A percentile compares a stretch with the other conserved stretches of the same genome.
These are phyloP conservation scores for Mythimna lalbum DNA, from an alignment of 2,888 invertebrate genomes.

Conservation along the genomic window DNA sequence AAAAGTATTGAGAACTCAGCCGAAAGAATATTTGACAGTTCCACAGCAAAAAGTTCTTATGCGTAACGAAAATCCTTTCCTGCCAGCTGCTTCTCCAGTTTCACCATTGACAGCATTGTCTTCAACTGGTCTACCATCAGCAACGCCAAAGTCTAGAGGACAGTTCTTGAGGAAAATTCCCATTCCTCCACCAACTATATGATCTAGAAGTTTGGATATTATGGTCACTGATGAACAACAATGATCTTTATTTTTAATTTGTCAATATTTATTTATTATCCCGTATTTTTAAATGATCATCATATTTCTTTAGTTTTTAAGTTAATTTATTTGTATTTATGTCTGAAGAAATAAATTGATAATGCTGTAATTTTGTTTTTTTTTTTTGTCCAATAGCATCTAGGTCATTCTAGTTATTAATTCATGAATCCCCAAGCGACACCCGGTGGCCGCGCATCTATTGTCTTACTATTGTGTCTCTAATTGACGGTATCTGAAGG, in stretches of 20 bases:
- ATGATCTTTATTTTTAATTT: not conserved
- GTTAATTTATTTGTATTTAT: slow-evolving; percentile 40
- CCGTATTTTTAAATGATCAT: not conserved
- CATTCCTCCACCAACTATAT: slow-evolving; percentile 80
- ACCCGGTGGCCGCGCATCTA: too few species aligned
- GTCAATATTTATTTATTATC: not conserved
- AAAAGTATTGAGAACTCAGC: slow-evolving; percentile 21
- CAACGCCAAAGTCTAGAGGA: slow-evolving; percentile 66
- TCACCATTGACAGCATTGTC: slow-evolving; percentile 68
- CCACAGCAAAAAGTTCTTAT: slow-evolving; percentile 24
- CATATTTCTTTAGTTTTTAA: not conserved
- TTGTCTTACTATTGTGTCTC: too few species aligned
- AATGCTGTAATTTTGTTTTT: slow-evolving; percentile 3
- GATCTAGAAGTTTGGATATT: slow-evolving; percentile 29
- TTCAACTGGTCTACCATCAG: slow-evolving; percentile 65
- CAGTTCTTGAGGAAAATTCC: slow-evolving; percentile 79
- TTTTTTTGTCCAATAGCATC: not conserved
- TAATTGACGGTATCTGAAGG: too few species aligned
- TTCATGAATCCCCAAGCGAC: too few species aligned
- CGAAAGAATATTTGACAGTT: too few species aligned
- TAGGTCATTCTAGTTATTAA: not conserved
- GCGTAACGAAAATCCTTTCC: slow-evolving; percentile 65
- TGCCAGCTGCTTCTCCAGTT: slow-evolving; percentile 77
- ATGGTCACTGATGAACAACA: not conserved
- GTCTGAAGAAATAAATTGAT: slow-evolving; percentile 21